phyloP scores from a whole-genome alignment of 2,113 vertebrate species.

The Pyxicephalus adspersus region DNA sequence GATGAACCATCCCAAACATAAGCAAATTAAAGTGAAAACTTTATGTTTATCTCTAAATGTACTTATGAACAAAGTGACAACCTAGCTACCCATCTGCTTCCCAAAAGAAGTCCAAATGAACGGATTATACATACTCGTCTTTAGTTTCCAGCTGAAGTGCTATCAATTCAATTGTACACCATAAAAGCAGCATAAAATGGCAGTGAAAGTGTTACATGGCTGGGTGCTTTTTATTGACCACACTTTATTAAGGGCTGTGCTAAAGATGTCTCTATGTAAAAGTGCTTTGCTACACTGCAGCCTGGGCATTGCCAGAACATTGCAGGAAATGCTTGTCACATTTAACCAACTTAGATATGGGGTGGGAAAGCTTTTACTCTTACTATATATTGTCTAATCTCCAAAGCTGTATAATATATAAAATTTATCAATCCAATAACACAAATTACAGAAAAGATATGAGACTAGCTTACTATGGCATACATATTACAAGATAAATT shows the following conservation, averaged over 20 bases:
- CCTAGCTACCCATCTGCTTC: background rate
- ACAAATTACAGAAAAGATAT: background rate
- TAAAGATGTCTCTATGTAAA: background rate
- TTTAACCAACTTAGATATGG: background rate
- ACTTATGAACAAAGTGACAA: background rate
- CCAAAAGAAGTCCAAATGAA: background rate
- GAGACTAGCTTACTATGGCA: too few relatives aligned
- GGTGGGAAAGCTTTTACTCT: too few relatives aligned
- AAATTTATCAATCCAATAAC: background rate
- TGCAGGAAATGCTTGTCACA: background rate
- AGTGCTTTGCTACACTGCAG: background rate
- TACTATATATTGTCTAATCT: background rate
- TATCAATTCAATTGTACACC: background rate
- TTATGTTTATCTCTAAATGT: too few relatives aligned
- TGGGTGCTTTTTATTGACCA: constrained; percentile 4
- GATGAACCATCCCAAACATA: too few relatives aligned
- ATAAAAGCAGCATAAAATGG: constrained; percentile 13
- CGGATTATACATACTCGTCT: background rate
- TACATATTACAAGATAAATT: too few relatives aligned
- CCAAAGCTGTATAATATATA: background rate
- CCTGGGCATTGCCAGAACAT: background rate
- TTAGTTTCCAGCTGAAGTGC: background rate
- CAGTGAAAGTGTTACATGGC: constrained; percentile 20
- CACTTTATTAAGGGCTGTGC: background rate
- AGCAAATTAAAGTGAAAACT: too few relatives aligned